Evolutionary conservation across 23 tunicate species (phyloP).

Genomic region (Botrylloides violaceus): DNA sequence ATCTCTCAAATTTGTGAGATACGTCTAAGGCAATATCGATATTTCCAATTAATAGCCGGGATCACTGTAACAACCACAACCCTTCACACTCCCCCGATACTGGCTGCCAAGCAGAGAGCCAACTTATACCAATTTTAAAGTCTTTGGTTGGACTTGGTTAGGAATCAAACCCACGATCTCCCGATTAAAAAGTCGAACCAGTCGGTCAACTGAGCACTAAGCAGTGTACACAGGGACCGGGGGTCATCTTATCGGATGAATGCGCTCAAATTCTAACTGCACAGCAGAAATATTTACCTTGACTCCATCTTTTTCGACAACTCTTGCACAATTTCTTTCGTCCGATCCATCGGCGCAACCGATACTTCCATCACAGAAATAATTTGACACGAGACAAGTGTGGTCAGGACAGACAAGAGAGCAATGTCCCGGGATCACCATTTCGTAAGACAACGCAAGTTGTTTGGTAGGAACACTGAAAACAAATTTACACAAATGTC

Average conservation of each 20-base stretch:
- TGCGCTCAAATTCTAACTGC: too few species aligned
- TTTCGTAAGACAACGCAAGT: constrained; percentile 9
- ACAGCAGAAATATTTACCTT: too few species aligned
- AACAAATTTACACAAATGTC: too few species aligned
- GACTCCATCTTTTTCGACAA: constrained; percentile 22
- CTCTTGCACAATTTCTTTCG: constrained; percentile 52
- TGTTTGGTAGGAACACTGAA: constrained; percentile 3
- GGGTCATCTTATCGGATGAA: too few species aligned
- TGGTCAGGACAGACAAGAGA: constrained; percentile 44
- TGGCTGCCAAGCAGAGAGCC: not conserved
- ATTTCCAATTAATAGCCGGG: too few species aligned
- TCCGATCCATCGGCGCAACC: constrained; percentile 82
- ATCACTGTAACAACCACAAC: too few species aligned
- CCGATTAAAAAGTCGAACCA: not conserved
- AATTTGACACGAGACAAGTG: constrained; percentile 41
- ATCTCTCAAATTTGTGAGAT: too few species aligned
- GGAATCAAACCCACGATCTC: not conserved
- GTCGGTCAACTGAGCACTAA: too few species aligned
- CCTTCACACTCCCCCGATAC: too few species aligned
- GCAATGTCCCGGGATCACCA: constrained; percentile 55
- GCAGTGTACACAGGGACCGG: too few species aligned
- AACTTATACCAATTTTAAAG: not conserved
- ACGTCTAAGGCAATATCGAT: too few species aligned
- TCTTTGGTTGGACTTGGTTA: not conserved
- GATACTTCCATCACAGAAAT: constrained; percentile 67